Conservation (phyloP, 2,797 vertebrate genomes). For the Cichlasoma orientale region DNA sequence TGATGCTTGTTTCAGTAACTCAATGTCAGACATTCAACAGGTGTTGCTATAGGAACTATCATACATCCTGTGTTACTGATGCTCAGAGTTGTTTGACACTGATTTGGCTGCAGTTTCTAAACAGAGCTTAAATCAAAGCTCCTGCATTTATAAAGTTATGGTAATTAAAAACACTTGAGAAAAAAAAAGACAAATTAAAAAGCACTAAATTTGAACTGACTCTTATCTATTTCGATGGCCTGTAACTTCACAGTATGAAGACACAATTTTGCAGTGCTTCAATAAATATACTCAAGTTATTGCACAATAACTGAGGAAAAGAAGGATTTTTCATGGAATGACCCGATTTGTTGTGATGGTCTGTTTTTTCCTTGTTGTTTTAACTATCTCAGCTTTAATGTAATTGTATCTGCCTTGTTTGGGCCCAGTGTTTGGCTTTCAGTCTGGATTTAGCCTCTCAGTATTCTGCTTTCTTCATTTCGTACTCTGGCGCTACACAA, state of each 20-base stretch:
- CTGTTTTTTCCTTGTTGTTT: background rate
- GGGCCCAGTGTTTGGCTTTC: background rate
- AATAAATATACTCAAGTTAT: background rate
- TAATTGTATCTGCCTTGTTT: background rate
- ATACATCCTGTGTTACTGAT: background rate
- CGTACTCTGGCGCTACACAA: background rate
- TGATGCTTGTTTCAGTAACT: no score
- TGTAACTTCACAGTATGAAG: background rate
- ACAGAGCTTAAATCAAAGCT: no score
- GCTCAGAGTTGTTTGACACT: background rate
- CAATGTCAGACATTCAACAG: background rate
- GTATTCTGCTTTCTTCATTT: background rate
- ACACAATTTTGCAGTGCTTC: background rate
- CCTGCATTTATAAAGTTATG: no score
- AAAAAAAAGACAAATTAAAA: no score
- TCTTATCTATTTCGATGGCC: no score
- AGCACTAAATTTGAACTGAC: no score
- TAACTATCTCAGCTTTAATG: background rate
- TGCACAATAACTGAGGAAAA: background rate
- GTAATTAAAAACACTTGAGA: no score
- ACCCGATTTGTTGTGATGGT: background rate
- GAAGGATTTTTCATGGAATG: background rate
- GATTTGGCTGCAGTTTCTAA: background rate
- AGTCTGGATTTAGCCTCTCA: background rate
- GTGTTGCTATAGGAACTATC: background rate